phyloP scores from a whole-genome alignment of 2,797 vertebrate genomes.

The Micropoecilia bifurca region DNA sequence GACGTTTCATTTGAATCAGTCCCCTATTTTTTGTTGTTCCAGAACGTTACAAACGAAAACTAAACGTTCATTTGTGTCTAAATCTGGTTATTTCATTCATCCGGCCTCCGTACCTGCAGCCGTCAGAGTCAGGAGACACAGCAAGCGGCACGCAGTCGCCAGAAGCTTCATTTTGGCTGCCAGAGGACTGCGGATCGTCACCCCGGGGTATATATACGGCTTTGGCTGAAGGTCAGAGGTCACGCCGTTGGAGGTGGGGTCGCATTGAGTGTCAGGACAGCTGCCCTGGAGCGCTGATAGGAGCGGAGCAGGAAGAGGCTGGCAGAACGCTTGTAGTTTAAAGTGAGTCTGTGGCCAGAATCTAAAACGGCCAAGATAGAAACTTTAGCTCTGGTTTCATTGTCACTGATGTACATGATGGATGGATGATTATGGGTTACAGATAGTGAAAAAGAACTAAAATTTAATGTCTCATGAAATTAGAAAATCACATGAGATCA shows the following conservation, averaged over 20 bases:
- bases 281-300: slow-evolving; percentile 45
- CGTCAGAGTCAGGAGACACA: slow-evolving; percentile 86
- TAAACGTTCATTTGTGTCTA: neutral
- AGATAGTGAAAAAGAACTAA: neutral
- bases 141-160: slow-evolving; percentile 85
- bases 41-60: neutral
- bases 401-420: too few relatives aligned
- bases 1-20: neutral
- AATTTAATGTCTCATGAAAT: neutral
- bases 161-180: slow-evolving; percentile 93
- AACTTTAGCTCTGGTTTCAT: neutral
- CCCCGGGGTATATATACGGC: slow-evolving; percentile 86
- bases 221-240: slow-evolving; percentile 79
- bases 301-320: slow-evolving; percentile 2
- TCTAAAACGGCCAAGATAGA: neutral
- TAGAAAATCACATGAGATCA: neutral
- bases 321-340: neutral
- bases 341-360: neutral
- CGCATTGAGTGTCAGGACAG: slow-evolving; percentile 63
- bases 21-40: neutral
- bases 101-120: slow-evolving; percentile 85
- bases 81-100: slow-evolving; percentile 1
- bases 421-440: neutral
- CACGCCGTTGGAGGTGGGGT: slow-evolving; percentile 61
- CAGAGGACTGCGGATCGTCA: slow-evolving; percentile 83